Evolutionary conservation across 2,888 invertebrate genomes (phyloP).

Genomic region (Glyphotaelius pellucidus): DNA sequence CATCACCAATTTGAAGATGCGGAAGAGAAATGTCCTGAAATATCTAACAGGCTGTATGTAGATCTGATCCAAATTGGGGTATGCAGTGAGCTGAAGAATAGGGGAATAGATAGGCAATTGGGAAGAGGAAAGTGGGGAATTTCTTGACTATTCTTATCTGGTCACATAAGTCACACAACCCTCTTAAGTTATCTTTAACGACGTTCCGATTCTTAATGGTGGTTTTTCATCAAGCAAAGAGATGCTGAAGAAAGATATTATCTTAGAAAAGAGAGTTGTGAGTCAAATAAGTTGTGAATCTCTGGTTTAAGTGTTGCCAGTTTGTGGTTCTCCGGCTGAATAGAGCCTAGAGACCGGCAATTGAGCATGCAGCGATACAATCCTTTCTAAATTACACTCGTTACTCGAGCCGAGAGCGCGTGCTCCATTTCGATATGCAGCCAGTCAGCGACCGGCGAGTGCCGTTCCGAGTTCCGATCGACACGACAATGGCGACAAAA

Average conservation of each 20-base stretch:
- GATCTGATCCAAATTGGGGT: too few relatives aligned
- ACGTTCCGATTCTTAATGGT: too few relatives aligned
- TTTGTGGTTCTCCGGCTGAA: not conserved
- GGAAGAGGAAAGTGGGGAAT: too few relatives aligned
- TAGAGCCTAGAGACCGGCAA: not conserved
- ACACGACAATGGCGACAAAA: not conserved
- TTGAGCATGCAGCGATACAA: not conserved
- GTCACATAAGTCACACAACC: too few relatives aligned
- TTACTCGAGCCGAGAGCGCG: not conserved
- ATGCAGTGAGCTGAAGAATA: too few relatives aligned
- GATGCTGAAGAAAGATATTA: not conserved
- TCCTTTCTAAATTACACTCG: not conserved
- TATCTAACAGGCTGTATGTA: too few relatives aligned
- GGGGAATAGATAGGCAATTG: too few relatives aligned
- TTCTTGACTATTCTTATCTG: too few relatives aligned
- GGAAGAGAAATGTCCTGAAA: too few relatives aligned
- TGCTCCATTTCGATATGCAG: not conserved
- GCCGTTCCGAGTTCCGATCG: not conserved
- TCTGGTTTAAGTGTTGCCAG: not conserved
- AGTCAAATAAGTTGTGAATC: not conserved
- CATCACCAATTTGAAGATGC: too few relatives aligned
- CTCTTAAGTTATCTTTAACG: too few relatives aligned
- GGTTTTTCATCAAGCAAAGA: not conserved
- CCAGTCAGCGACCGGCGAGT: not conserved
- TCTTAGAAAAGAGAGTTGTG: not conserved